These are phyloP conservation scores for Macropodus opercularis DNA, from an alignment of 2,797 vertebrate species.

Conservation along the genomic window DNA sequence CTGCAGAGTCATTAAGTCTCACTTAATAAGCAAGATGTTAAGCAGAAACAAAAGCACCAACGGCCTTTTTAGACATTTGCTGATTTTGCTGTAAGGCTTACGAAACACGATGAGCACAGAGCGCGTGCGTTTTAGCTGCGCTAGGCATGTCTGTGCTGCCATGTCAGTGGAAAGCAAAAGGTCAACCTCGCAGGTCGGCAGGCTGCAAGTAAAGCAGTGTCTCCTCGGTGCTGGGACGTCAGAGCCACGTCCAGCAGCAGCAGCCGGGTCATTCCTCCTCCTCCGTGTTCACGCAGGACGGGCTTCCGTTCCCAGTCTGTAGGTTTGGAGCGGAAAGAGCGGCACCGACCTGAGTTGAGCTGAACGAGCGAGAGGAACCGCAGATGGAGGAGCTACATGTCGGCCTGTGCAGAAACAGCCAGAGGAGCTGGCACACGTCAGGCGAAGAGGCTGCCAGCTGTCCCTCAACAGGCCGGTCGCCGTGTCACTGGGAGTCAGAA, in stretches of 20 bases:
- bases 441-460: conserved; percentile 50
- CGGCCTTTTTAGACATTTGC: not conserved
- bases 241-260: not conserved
- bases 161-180: conserved; percentile 36
- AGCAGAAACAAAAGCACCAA: not conserved
- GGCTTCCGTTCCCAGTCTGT: conserved; percentile 45
- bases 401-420: conserved; percentile 59
- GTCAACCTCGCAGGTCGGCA: conserved; percentile 46
- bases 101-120: not conserved
- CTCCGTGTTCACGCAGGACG: too few species aligned
- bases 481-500: too few species aligned
- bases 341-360: conserved; percentile 43
- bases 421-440: conserved; percentile 58
- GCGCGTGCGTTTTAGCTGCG: conserved; percentile 1
- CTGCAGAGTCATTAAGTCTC: not conserved
- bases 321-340: conserved; percentile 30
- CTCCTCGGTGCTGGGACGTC: not conserved
- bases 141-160: conserved; percentile 24
- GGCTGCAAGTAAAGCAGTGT: conserved; percentile 36
- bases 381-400: conserved; percentile 65
- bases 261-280: too few species aligned
- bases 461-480: conserved; percentile 42
- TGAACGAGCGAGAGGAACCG: conserved; percentile 35
- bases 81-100: not conserved
- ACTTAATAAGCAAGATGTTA: not conserved